These are phyloP conservation scores for Scomber colias DNA, from an alignment of 2,113 vertebrate genomes.

Conservation along the genomic window DNA sequence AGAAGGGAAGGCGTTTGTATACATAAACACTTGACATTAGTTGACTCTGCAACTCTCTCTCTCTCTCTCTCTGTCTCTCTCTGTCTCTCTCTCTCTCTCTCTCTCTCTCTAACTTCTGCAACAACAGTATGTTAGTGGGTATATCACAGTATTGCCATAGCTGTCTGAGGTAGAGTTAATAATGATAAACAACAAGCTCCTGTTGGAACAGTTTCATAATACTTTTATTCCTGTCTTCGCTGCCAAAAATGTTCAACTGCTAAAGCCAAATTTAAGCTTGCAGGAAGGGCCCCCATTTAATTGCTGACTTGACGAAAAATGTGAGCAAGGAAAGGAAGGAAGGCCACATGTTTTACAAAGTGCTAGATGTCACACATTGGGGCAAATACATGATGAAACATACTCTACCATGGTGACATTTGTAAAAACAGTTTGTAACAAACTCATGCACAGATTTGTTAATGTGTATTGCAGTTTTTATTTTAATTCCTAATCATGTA, in stretches of 20 bases:
- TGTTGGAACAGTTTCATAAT: constrained; percentile 30
- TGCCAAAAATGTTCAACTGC: constrained; percentile 17
- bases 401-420: neutral
- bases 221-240: constrained; percentile 20
- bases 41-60: constrained; percentile 31
- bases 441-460: neutral
- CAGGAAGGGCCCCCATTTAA: constrained; percentile 35
- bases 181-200: neutral
- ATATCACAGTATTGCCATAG: neutral
- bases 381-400: neutral
- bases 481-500: neutral
- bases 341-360: constrained; percentile 7
- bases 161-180: constrained; percentile 19
- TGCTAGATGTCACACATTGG: neutral
- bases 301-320: constrained; percentile 37
- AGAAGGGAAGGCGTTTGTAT: constrained; percentile 10
- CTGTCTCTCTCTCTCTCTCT: neutral
- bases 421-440: neutral
- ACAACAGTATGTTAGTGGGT: neutral
- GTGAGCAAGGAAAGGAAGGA: constrained; percentile 10
- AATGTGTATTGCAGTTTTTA: constrained; percentile 3
- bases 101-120: neutral
- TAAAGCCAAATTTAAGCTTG: constrained; percentile 12
- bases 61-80: neutral
- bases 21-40: constrained; percentile 59